Conservation (phyloP, 2,797 vertebrate genomes). For the Iguana delicatissima region DNA sequence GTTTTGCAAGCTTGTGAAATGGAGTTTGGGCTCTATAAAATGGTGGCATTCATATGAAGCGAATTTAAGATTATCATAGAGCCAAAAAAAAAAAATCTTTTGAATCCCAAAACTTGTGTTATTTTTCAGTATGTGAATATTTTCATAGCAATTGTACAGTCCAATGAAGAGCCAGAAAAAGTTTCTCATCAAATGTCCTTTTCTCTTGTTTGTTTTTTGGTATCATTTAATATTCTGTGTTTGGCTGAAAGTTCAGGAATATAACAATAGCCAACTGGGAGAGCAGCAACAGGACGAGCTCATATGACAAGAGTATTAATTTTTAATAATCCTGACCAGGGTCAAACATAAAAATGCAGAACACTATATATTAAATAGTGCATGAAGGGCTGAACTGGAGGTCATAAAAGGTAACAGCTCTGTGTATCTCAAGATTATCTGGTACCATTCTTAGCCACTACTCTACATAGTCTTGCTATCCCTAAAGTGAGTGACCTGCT, state of each 20-base stretch:
- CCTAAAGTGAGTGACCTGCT: conserved; percentile 24
- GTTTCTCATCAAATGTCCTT: neutral
- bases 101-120: neutral
- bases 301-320: conserved; percentile 33
- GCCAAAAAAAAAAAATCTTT: neutral
- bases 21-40: neutral
- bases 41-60: neutral
- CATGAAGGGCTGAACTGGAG: conserved; percentile 6
- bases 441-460: neutral
- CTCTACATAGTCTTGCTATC: conserved; percentile 19
- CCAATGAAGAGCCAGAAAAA: neutral
- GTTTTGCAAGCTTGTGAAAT: neutral
- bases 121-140: neutral
- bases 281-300: neutral
- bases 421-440: neutral
- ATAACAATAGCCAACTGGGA: neutral
- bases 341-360: conserved; percentile 21
- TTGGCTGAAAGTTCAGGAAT: conserved; percentile 6
- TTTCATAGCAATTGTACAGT: neutral
- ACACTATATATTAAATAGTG: conserved; percentile 22
- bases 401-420: conserved; percentile 5
- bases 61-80: neutral
- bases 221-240: neutral
- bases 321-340: conserved; percentile 35
- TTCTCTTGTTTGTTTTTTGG: neutral